Evolutionary conservation across 2,888 invertebrate genomes (phyloP).

Genomic region (Yponomeuta malinellus): DNA sequence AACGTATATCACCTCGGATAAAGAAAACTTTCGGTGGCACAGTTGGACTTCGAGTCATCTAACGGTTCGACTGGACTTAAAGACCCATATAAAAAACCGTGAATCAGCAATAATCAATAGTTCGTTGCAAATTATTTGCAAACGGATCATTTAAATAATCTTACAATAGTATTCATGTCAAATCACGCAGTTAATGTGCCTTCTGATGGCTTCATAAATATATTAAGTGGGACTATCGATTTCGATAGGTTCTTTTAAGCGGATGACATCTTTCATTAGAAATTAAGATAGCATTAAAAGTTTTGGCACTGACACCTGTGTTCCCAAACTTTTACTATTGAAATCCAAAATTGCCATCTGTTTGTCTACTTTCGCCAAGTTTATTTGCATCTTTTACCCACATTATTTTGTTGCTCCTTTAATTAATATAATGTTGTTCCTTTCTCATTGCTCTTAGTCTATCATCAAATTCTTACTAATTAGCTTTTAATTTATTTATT

Average conservation of each 20-base stretch:
- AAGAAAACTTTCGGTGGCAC: neutral
- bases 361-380: neutral
- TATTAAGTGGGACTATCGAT: neutral
- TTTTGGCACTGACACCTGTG: neutral
- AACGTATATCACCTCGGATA: neutral
- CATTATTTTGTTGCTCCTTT: too few species aligned
- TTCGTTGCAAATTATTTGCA: slow-evolving; percentile 1
- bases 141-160: slow-evolving; percentile 7
- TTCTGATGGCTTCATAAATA: neutral
- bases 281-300: neutral
- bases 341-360: neutral
- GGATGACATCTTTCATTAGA: neutral
- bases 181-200: neutral
- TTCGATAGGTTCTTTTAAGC: neutral
- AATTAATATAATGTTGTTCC: too few species aligned
- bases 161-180: slow-evolving; percentile 11
- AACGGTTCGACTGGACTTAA: slow-evolving; percentile 1
- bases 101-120: neutral
- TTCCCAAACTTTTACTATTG: neutral
- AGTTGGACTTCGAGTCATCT: neutral
- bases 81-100: neutral
- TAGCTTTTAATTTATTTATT: too few species aligned
- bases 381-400: too few species aligned
- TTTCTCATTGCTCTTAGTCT: too few species aligned
- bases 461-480: too few species aligned